Conservation (phyloP, 2,888 invertebrate genomes). For the Xestoiulus laeticollis region DNA sequence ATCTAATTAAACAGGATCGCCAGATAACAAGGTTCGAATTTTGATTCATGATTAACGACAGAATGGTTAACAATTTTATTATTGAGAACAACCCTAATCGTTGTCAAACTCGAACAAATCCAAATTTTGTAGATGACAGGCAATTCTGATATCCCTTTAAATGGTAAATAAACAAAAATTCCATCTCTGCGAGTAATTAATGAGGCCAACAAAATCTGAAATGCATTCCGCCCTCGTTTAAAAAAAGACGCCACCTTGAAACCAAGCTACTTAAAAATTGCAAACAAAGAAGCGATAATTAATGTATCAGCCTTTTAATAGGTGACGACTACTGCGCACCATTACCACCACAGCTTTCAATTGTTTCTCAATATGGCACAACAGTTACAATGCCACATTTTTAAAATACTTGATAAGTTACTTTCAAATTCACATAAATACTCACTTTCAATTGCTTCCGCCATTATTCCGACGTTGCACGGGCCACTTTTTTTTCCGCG, state of each 20-base stretch:
- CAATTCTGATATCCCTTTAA: neutral
- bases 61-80: too few relatives aligned
- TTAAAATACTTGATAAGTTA: neutral
- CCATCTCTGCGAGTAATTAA: neutral
- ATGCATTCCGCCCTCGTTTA: neutral
- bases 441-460: constrained; percentile 37
- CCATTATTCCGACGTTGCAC: constrained; percentile 33
- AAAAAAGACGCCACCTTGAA: constrained; percentile 30
- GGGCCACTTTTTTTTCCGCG: neutral
- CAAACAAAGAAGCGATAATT: constrained; percentile 21
- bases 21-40: too few relatives aligned
- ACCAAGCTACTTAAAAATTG: constrained; percentile 3
- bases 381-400: neutral
- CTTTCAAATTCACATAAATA: constrained; percentile 19
- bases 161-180: neutral
- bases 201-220: neutral
- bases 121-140: neutral
- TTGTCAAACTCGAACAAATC: neutral
- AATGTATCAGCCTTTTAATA: neutral
- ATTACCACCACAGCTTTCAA: neutral
- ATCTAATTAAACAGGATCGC: too few relatives aligned
- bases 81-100: neutral
- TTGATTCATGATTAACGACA: too few relatives aligned
- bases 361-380: neutral
- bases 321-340: neutral